These are phyloP conservation scores for Drosophila putrida DNA, from an alignment of 2,888 invertebrate genomes.

Conservation along the genomic window DNA sequence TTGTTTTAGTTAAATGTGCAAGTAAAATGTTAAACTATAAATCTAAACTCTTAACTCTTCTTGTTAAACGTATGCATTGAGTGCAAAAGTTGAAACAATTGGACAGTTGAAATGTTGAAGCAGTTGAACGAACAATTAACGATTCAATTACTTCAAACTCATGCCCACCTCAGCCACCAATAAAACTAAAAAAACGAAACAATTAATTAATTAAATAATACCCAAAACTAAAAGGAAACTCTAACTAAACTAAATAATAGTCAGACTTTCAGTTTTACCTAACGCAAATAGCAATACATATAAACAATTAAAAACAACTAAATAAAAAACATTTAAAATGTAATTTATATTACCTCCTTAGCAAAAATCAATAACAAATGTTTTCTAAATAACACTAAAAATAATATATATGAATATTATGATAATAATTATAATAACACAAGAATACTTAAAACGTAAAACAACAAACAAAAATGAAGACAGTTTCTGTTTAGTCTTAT, in stretches of 20 bases:
- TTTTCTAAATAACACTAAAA: conserved; percentile 24
- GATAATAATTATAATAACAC: conserved; percentile 37
- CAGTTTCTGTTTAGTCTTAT: conserved; percentile 69
- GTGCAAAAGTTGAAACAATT: conserved; percentile 29
- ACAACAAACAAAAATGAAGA: conserved; percentile 48
- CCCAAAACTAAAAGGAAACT: conserved; percentile 38
- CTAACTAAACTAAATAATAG: conserved; percentile 59
- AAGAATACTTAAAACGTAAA: conserved; percentile 54
- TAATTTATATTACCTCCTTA: conserved; percentile 84
- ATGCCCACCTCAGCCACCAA: conserved; percentile 82
- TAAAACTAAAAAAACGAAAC: conserved; percentile 45
- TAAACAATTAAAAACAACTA: conserved; percentile 40
- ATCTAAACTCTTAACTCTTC: conserved; percentile 33
- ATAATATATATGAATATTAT: conserved; percentile 21
- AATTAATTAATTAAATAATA: conserved; percentile 25
- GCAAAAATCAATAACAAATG: conserved; percentile 78
- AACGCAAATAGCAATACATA: conserved; percentile 59
- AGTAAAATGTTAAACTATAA: conserved; percentile 55
- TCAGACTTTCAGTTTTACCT: conserved; percentile 62
- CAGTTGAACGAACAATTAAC: conserved; percentile 4
- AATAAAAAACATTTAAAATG: conserved; percentile 62
- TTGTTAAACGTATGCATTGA: conserved; percentile 45
- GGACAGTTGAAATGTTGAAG: conserved; percentile 4
- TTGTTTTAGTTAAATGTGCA: conserved; percentile 80
- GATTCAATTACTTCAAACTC: conserved; percentile 53